phyloP scores from a whole-genome alignment of 2,113 vertebrate species.

The Paradisaea rubra region DNA sequence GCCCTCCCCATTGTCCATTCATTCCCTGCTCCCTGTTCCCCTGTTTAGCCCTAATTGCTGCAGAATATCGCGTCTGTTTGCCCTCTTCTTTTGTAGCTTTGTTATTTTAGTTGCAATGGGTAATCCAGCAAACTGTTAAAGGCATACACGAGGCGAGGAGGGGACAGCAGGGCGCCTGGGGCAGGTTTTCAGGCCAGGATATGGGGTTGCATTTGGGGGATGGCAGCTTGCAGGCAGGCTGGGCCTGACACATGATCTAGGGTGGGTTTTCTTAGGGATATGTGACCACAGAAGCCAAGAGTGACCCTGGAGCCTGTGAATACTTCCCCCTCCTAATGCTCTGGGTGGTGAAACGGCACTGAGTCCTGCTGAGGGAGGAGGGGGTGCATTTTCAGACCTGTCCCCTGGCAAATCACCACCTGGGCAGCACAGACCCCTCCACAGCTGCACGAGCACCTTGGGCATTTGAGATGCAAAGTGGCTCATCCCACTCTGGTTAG shows the following conservation, averaged over 20 bases:
- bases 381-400: not conserved
- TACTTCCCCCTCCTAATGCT: not conserved
- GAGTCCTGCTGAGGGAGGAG: not conserved
- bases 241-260: not conserved
- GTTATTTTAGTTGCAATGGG: constrained; percentile 50
- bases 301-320: not conserved
- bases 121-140: constrained; percentile 40
- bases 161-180: not conserved
- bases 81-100: constrained; percentile 45
- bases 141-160: not conserved
- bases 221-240: not conserved
- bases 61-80: not conserved
- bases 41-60: constrained; percentile 49
- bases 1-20: constrained; percentile 40
- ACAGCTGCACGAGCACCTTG: not conserved
- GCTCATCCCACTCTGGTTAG: not conserved
- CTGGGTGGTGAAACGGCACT: not conserved
- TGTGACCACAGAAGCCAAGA: not conserved
- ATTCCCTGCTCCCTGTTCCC: constrained; percentile 6
- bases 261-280: not conserved
- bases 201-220: not conserved
- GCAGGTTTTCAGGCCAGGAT: not conserved
- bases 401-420: not conserved
- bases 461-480: not conserved
- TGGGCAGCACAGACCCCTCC: not conserved